A percentile compares a stretch with the other conserved stretches of the same genome.
These are phyloP conservation scores for Spheniscus mendiculus DNA, from an alignment of 2,113 vertebrate genomes.

Conservation along the genomic window DNA sequence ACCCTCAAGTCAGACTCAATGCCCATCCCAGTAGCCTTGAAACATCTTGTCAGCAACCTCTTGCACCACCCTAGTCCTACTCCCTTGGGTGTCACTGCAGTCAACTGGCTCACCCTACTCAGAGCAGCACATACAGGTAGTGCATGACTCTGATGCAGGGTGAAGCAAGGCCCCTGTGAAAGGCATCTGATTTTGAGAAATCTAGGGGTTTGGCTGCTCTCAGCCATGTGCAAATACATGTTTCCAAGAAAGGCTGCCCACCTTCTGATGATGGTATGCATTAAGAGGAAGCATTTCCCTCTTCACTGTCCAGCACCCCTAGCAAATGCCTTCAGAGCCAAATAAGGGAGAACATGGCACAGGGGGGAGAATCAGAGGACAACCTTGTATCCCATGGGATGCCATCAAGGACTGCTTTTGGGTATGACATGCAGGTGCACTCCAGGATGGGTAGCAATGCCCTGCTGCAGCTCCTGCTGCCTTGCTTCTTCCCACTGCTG, in stretches of 20 bases:
- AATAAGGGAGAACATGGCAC: background rate
- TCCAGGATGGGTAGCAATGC: background rate
- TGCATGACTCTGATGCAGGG: background rate
- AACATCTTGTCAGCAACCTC: background rate
- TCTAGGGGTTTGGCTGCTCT: background rate
- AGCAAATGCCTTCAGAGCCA: background rate
- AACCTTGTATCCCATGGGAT: background rate
- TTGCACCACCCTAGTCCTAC: background rate
- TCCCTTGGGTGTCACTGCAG: background rate
- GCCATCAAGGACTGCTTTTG: background rate
- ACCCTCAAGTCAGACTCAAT: background rate
- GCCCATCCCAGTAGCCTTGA: background rate
- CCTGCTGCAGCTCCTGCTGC: background rate
- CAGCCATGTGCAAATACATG: background rate
- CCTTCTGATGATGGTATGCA: no score
- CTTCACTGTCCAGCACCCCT: background rate
- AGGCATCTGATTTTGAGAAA: background rate
- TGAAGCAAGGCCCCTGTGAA: background rate
- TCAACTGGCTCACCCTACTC: background rate
- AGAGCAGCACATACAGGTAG: background rate
- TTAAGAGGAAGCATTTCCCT: background rate
- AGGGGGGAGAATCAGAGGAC: background rate
- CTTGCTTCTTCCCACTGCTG: background rate
- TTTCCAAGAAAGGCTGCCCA: background rate
- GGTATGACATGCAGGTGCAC: background rate